Evolutionary conservation across 2,113 vertebrate species (phyloP).

Genomic region (Epinephelus lanceolatus): DNA sequence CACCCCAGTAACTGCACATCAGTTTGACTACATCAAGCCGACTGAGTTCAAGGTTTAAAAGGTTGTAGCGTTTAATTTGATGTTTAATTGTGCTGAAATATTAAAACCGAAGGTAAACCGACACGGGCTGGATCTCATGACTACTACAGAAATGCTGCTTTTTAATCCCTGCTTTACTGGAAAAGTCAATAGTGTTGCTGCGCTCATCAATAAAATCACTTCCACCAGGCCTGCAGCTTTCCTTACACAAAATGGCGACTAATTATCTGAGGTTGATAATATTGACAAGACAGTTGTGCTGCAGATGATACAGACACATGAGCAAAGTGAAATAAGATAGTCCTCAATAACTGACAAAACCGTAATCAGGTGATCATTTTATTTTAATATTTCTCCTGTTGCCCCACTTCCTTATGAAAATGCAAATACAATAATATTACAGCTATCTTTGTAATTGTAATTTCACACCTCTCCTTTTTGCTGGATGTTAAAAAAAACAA

Average conservation of each 20-base stretch:
- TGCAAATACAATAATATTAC: neutral
- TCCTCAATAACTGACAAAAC: conserved; percentile 41
- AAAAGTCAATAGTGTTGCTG: conserved; percentile 81
- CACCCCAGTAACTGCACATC: neutral
- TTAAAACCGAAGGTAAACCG: conserved; percentile 50
- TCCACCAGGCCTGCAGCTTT: conserved; percentile 73
- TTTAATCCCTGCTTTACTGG: conserved; percentile 77
- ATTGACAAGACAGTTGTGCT: conserved; percentile 74
- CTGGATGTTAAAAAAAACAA: neutral
- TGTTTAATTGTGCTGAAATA: conserved; percentile 50
- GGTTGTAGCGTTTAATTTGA: conserved; percentile 21
- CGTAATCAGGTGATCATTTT: neutral
- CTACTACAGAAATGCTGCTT: conserved; percentile 57
- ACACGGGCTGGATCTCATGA: conserved; percentile 64
- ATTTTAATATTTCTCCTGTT: conserved; percentile 4
- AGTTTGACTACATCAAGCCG: neutral
- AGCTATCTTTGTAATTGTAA: neutral
- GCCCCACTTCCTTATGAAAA: neutral
- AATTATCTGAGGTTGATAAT: conserved; percentile 80
- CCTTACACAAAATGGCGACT: conserved; percentile 75
- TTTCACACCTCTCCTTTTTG: neutral
- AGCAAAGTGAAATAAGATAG: conserved; percentile 68
- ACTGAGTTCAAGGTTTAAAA: neutral
- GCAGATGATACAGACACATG: conserved; percentile 67
- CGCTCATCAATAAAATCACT: conserved; percentile 80